Conservation (phyloP, 2,797 vertebrate genomes). For the Megalops cyprinoides region DNA sequence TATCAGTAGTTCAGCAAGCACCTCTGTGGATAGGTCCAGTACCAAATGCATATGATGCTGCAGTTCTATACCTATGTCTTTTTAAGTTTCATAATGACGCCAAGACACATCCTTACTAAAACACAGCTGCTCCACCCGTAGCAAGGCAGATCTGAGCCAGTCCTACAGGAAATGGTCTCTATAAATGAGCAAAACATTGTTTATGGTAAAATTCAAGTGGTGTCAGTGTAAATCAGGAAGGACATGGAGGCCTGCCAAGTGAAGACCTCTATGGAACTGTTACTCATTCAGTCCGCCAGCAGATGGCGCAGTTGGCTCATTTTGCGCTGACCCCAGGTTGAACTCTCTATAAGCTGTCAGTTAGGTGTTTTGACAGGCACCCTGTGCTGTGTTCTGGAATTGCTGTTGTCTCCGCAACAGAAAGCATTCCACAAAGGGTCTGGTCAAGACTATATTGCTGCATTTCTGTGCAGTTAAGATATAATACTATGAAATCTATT, state of each 20-base stretch:
- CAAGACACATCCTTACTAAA: background rate
- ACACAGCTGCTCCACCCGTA: background rate
- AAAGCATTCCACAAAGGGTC: background rate
- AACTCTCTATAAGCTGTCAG: background rate
- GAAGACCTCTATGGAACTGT: background rate
- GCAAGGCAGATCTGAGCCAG: background rate
- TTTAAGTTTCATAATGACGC: background rate
- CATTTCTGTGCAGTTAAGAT: too few relatives aligned
- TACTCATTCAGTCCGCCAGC: slow-evolving; percentile 32
- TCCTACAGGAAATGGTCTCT: background rate
- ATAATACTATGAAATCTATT: too few relatives aligned
- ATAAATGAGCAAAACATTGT: background rate
- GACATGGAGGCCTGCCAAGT: background rate
- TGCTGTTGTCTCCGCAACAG: background rate
- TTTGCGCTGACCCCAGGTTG: background rate
- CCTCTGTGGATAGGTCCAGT: too few relatives aligned
- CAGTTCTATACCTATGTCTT: background rate
- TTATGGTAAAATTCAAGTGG: background rate
- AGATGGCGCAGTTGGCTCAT: slow-evolving; percentile 39
- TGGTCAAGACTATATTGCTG: background rate
- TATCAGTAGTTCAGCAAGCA: too few relatives aligned
- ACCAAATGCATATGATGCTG: too few relatives aligned
- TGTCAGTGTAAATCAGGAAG: background rate
- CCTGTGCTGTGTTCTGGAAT: background rate
- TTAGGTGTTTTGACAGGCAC: background rate